These are phyloP conservation scores for Agrochola lychnidis DNA, from an alignment of 2,888 invertebrate genomes.

Conservation along the genomic window DNA sequence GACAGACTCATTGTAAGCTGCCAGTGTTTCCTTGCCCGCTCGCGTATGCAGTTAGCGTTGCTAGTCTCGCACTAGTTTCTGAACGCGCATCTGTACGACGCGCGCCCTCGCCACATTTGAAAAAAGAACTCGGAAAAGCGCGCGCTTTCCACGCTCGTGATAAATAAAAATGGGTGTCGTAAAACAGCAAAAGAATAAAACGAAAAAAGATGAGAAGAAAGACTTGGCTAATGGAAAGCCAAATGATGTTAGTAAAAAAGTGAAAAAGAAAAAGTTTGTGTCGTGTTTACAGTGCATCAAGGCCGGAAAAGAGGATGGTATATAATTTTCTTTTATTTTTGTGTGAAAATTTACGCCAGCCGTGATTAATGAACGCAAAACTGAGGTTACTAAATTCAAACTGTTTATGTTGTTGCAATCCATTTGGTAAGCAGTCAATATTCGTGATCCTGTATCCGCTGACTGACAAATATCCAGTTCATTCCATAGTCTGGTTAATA, in stretches of 20 bases:
- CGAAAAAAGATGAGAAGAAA: slow-evolving; percentile 77
- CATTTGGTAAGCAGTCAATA: slow-evolving; percentile 48
- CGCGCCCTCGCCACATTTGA: slow-evolving; percentile 75
- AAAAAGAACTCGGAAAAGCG: slow-evolving; percentile 67
- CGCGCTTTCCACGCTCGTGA: slow-evolving; percentile 73
- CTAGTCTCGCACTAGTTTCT: slow-evolving; percentile 88
- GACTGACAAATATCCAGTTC: slow-evolving; percentile 21
- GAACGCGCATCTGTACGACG: slow-evolving; percentile 86
- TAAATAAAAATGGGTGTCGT: slow-evolving; percentile 85
- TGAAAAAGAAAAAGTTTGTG: slow-evolving; percentile 88
- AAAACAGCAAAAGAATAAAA: slow-evolving; percentile 83
- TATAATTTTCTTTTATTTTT: slow-evolving; percentile 58
- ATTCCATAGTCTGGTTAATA: not conserved
- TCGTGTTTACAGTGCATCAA: slow-evolving; percentile 90
- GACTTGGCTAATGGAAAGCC: slow-evolving; percentile 80
- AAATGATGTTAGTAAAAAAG: slow-evolving; percentile 84
- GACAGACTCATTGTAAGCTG: slow-evolving; percentile 76
- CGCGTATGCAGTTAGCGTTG: slow-evolving; percentile 88
- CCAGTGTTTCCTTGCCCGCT: slow-evolving; percentile 84
- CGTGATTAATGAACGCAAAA: slow-evolving; percentile 55
- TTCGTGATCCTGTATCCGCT: slow-evolving; percentile 40
- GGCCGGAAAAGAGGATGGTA: slow-evolving; percentile 86
- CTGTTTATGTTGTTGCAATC: slow-evolving; percentile 38
- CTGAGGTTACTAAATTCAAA: slow-evolving; percentile 32
- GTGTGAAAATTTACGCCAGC: slow-evolving; percentile 25